phyloP scores from a whole-genome alignment of 2,888 invertebrate species.

The Drosophila stalkeri region DNA sequence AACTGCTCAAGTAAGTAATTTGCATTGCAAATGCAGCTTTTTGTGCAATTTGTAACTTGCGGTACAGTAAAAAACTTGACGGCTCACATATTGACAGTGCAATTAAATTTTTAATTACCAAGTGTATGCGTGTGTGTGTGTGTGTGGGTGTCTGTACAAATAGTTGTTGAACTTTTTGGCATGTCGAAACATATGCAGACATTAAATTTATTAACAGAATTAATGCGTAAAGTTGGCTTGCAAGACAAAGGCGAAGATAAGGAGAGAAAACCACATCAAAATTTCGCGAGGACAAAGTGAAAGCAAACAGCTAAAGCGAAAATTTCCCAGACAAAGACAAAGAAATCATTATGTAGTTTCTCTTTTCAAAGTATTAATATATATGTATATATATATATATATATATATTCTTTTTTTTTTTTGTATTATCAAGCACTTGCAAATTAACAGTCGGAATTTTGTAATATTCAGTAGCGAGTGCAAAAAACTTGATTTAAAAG shows the following conservation, averaged over 20 bases:
- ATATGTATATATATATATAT: no score
- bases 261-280: constrained; percentile 42
- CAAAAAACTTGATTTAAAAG: not conserved
- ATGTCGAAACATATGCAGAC: constrained; percentile 45
- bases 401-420: constrained; percentile 5
- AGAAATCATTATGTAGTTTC: constrained; percentile 52
- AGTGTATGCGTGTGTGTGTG: constrained; percentile 31
- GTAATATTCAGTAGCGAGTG: not conserved
- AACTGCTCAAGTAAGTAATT: constrained; percentile 41
- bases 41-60: constrained; percentile 34
- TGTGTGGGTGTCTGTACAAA: constrained; percentile 28
- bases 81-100: constrained; percentile 63
- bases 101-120: constrained; percentile 78
- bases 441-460: constrained; percentile 35
- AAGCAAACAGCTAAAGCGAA: constrained; percentile 59
- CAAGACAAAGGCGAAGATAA: constrained; percentile 42
- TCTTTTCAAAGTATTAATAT: not conserved
- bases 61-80: constrained; percentile 28
- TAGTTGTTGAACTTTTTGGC: constrained; percentile 57
- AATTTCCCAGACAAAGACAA: constrained; percentile 54
- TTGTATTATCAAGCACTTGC: constrained; percentile 10
- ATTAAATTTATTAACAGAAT: constrained; percentile 80
- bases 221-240: constrained; percentile 67
- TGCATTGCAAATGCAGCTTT: constrained; percentile 62
- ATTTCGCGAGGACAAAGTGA: constrained; percentile 43